Conservation (phyloP, 2,797 vertebrate species). For the Fundulus diaphanus region DNA sequence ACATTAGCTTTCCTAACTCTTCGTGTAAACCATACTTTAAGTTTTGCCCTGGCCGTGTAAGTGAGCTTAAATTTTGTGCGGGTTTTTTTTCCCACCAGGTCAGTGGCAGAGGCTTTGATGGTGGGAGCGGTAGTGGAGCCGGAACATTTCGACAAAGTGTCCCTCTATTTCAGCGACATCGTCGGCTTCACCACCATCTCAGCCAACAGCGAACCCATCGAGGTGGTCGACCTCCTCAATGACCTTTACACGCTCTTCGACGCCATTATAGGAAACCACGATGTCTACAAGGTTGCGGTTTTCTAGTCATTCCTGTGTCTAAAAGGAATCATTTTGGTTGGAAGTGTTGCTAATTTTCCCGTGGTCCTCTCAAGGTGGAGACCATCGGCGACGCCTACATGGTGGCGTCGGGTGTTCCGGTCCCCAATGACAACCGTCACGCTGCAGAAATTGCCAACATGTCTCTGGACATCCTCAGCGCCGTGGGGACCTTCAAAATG, state of each 20-base stretch:
- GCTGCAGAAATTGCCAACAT: slow-evolving; percentile 91
- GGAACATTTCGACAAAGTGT: slow-evolving; percentile 80
- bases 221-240: slow-evolving; percentile 85
- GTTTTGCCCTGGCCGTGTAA: neutral
- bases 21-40: neutral
- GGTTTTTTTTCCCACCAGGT: slow-evolving; percentile 50
- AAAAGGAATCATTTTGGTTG: rapidly evolving
- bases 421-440: slow-evolving; percentile 86
- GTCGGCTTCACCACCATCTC: slow-evolving; percentile 87
- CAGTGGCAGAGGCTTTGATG: slow-evolving; percentile 81
- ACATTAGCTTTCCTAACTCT: neutral
- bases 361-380: slow-evolving; percentile 77
- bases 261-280: slow-evolving; percentile 82
- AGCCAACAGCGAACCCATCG: slow-evolving; percentile 83
- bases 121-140: slow-evolving; percentile 76
- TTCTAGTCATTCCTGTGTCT: neutral
- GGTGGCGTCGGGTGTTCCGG: slow-evolving; percentile 90
- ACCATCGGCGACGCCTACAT: slow-evolving; percentile 92
- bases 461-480: slow-evolving; percentile 91
- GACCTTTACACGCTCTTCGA: slow-evolving; percentile 85
- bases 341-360: neutral
- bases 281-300: slow-evolving; percentile 81
- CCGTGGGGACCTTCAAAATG: slow-evolving; percentile 91
- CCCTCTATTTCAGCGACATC: slow-evolving; percentile 85
- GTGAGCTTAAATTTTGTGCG: neutral